A percentile compares a stretch with the other conserved stretches of the same genome.
phyloP scores from a whole-genome alignment of 2,113 vertebrate genomes.

The Prunella fulvescens region DNA sequence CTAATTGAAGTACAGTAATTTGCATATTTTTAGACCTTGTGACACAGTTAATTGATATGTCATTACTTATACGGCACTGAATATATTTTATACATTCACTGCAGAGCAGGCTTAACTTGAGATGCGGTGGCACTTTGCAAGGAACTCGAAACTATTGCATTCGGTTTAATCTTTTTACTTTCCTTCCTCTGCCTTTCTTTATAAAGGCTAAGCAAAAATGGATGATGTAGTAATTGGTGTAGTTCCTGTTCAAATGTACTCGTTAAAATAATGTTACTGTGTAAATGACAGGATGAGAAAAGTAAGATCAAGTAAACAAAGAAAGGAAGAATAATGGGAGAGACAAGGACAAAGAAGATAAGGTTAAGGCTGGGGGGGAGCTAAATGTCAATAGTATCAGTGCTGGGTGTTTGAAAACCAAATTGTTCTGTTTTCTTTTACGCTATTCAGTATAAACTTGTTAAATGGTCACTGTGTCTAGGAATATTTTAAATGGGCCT shows the following conservation, averaged over 20 bases:
- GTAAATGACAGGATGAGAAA: conserved; percentile 55
- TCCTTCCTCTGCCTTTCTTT: conserved; percentile 39
- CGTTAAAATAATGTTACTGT: conserved; percentile 68
- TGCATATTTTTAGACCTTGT: conserved; percentile 86
- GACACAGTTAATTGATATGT: conserved; percentile 84
- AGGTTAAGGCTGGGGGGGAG: conserved; percentile 28
- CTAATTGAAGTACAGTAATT: conserved; percentile 86
- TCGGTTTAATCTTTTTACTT: conserved; percentile 35
- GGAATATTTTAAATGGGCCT: conserved; percentile 40
- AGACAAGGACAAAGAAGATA: conserved; percentile 34
- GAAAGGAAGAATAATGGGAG: conserved; percentile 35
- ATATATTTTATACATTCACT: conserved; percentile 74
- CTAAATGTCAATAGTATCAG: conserved; percentile 50
- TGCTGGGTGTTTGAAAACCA: conserved; percentile 21
- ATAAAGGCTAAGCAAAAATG: conserved; percentile 58
- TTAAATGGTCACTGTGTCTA: conserved; percentile 44
- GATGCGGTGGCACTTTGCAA: conserved; percentile 66
- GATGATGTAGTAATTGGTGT: conserved; percentile 53
- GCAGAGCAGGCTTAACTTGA: conserved; percentile 59
- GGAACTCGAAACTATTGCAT: conserved; percentile 36
- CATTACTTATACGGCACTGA: conserved; percentile 77
- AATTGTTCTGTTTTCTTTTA: conserved; percentile 45
- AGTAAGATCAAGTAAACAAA: conserved; percentile 59
- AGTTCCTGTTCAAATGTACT: conserved; percentile 65
- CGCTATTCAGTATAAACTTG: conserved; percentile 50